These are phyloP conservation scores for Loripinus fragilis DNA, from an alignment of 2,888 invertebrate species.

Conservation along the genomic window DNA sequence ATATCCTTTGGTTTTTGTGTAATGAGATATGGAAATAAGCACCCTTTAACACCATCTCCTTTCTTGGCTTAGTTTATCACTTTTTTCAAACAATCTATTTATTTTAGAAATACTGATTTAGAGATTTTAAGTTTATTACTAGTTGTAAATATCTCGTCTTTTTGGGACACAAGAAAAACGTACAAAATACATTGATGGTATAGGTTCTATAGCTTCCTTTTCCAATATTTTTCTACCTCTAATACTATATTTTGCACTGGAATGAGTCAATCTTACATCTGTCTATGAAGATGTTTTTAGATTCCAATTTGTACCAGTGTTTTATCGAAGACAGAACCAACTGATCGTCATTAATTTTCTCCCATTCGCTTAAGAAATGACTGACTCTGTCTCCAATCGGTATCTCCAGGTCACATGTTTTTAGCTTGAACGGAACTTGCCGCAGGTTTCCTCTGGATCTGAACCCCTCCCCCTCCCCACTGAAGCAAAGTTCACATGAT, in stretches of 20 bases:
- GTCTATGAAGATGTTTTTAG: not conserved
- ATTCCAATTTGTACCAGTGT: conserved; percentile 18
- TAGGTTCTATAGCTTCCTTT: not conserved
- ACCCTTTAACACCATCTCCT: too few species aligned
- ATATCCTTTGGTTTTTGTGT: too few species aligned
- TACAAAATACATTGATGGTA: conserved; percentile 39
- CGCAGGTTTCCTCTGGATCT: too few species aligned
- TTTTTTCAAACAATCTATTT: conserved; percentile 35
- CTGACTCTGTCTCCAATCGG: conserved; percentile 37
- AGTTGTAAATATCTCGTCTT: conserved; percentile 24
- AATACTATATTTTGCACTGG: not conserved
- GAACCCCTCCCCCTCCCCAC: too few species aligned
- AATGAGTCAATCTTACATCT: conserved; percentile 7
- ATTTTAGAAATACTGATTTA: conserved; percentile 33
- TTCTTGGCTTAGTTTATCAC: not conserved
- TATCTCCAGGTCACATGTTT: conserved; percentile 29
- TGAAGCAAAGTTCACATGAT: too few species aligned
- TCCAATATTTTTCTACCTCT: not conserved
- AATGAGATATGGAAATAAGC: too few species aligned
- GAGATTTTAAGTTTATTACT: conserved; percentile 28
- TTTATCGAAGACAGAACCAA: conserved; percentile 13
- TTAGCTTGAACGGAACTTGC: too few species aligned
- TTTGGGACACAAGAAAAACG: conserved; percentile 24
- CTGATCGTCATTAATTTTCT: conserved; percentile 23
- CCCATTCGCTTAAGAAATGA: conserved; percentile 21